Evolutionary conservation across 2,797 vertebrate species (phyloP), one percentile per base, ranked within the genome.

Genomic region (Centroberyx gerrardi): DNA sequence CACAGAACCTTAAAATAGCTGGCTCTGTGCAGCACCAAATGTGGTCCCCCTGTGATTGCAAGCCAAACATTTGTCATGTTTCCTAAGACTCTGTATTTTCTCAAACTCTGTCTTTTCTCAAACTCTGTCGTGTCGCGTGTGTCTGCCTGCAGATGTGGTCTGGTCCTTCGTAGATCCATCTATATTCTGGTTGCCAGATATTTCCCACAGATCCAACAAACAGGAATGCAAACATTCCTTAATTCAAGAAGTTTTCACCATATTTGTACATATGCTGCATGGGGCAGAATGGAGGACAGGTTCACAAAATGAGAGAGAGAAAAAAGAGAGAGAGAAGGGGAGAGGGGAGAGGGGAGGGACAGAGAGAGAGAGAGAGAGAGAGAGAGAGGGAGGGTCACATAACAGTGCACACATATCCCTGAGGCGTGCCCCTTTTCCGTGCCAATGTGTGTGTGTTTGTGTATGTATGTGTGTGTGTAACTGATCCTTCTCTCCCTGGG

Each of bases 191-290:
- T 75, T 67, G 49, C 22, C 62, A 51, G 52, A 63, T 59, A 68
- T 73, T 81, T 84, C 74, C 70, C 62, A 72, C 72, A 75, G 66
- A 75, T 79, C 66, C 51, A 56, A 29, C 8, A n/a, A 67, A 64
- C 42, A 82, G 76, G 80, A 86, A 87, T 77, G 68, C 71, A 73
- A 78, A 78, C 72, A 81, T 33, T 13, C 54, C 3, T 27, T 61
- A 63, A 56, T 54, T n/a, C 66, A 65, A 28, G 56, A 68, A 71
- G 38, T 67, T 82, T 85, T 87, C 42, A 53, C 80, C 72, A 81
- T 88, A 82, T 89, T 82, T 84, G 74, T 83, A 74, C 73, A 77
- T 73, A 48, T 49, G 31, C 54, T 67, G 62, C 67, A 74, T 42
- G 46, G 36, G 51, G 72, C 72, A 51, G 69, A 78, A 72, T 42